Evolutionary conservation across 2,113 vertebrate genomes (phyloP).

Genomic region (Petrocephalus microphthalmus): DNA sequence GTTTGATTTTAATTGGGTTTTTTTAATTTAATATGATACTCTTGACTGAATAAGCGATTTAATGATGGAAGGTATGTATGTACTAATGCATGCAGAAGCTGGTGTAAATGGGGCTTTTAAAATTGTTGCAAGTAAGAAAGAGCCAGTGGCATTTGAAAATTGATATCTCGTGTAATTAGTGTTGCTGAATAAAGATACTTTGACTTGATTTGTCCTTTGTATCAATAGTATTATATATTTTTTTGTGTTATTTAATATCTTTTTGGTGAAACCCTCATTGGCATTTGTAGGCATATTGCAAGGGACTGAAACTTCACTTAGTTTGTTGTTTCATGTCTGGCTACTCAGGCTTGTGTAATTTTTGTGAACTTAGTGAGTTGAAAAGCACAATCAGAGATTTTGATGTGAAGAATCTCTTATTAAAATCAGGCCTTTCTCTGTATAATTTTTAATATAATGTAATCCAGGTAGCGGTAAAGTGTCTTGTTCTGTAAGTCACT

Average conservation of each 20-base stretch:
- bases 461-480: not conserved
- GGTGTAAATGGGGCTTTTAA: too few relatives aligned
- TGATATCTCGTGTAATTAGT: too few relatives aligned
- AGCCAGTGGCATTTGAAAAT: too few relatives aligned
- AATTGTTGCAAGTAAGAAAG: too few relatives aligned
- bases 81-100: too few relatives aligned
- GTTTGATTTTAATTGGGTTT: too few relatives aligned
- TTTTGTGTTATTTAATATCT: not conserved
- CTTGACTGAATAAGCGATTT: too few relatives aligned
- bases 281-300: not conserved
- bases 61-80: too few relatives aligned
- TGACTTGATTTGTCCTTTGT: too few relatives aligned
- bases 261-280: not conserved
- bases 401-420: not conserved
- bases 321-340: not conserved
- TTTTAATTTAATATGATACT: too few relatives aligned
- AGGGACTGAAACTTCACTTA: not conserved
- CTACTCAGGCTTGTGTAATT: not conserved
- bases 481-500: not conserved
- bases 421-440: not conserved
- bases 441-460: not conserved
- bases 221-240: not conserved
- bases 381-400: not conserved
- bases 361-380: not conserved
- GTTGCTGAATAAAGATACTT: too few relatives aligned